Percentiles rank a stretch among this genome's conserved stretches.
These are phyloP conservation scores for Drosophila flavopinicola DNA, from an alignment of 2,888 invertebrate species.

Conservation along the genomic window DNA sequence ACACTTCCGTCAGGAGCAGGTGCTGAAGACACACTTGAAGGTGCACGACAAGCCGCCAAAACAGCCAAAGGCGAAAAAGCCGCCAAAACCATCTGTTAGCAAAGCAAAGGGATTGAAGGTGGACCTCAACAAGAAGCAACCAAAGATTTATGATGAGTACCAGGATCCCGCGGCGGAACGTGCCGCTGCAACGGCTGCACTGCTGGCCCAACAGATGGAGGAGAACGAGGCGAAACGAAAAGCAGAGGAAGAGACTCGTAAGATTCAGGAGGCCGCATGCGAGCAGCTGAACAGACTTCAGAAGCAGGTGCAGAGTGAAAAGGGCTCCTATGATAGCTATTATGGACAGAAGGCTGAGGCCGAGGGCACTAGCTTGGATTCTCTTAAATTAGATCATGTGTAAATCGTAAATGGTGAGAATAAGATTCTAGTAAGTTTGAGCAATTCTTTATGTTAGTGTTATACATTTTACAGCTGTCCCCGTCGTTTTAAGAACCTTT, in stretches of 20 bases:
- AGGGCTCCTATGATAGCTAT: constrained; percentile 70
- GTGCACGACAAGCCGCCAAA: constrained; percentile 75
- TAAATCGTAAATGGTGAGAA: constrained; percentile 44
- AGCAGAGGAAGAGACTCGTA: constrained; percentile 73
- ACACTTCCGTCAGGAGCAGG: constrained; percentile 82
- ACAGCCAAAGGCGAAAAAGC: constrained; percentile 57
- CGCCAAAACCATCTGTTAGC: constrained; percentile 55
- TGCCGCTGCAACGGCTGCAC: constrained; percentile 78
- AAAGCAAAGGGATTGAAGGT: constrained; percentile 54
- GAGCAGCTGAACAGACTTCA: constrained; percentile 75
- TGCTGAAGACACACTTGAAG: constrained; percentile 81
- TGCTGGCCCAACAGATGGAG: constrained; percentile 79
- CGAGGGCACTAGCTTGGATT: constrained; percentile 53
- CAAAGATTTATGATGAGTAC: constrained; percentile 70
- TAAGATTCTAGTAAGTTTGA: constrained; percentile 21
- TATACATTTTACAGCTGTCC: constrained; percentile 45
- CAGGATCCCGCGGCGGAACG: constrained; percentile 74
- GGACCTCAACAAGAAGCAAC: constrained; percentile 58
- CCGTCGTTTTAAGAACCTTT: constrained; percentile 44
- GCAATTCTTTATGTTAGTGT: constrained; percentile 31
- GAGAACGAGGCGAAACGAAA: constrained; percentile 79
- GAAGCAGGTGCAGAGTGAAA: constrained; percentile 60
- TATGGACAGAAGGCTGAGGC: constrained; percentile 69
- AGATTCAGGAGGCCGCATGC: constrained; percentile 80
- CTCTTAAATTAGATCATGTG: constrained; percentile 67